Conservation (phyloP, 2,113 vertebrate species). For the Tachysurus fulvidraco region DNA sequence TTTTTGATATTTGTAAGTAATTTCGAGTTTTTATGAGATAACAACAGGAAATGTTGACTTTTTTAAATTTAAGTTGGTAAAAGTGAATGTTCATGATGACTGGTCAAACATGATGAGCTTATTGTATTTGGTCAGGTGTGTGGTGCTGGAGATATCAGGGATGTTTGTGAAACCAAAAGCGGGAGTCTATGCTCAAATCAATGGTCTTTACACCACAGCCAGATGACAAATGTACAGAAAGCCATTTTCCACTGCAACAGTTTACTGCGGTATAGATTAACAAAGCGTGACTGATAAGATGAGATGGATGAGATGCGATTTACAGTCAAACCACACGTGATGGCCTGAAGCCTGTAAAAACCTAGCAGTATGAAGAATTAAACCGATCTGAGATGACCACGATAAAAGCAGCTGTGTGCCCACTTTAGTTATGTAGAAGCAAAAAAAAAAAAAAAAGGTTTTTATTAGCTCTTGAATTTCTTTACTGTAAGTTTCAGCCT, state of each 20-base stretch:
- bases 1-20: background rate
- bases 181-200: background rate
- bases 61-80: background rate
- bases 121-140: background rate
- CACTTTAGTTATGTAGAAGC: too few species aligned
- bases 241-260: background rate
- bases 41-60: background rate
- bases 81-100: background rate
- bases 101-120: slow-evolving; percentile 1
- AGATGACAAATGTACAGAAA: background rate
- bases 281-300: background rate
- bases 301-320: background rate
- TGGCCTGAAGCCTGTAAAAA: background rate
- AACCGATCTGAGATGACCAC: background rate
- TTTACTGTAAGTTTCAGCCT: background rate
- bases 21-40: background rate
- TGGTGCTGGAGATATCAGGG: background rate
- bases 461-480: background rate
- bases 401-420: background rate
- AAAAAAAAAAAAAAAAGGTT: too few species aligned
- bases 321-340: background rate
- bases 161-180: background rate
- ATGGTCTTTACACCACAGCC: background rate
- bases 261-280: background rate
- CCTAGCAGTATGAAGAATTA: too few species aligned